Percentiles rank a stretch among this genome's conserved stretches.
These are phyloP conservation scores for Thalpophila matura DNA, from an alignment of 2,888 invertebrate genomes.

Conservation along the genomic window DNA sequence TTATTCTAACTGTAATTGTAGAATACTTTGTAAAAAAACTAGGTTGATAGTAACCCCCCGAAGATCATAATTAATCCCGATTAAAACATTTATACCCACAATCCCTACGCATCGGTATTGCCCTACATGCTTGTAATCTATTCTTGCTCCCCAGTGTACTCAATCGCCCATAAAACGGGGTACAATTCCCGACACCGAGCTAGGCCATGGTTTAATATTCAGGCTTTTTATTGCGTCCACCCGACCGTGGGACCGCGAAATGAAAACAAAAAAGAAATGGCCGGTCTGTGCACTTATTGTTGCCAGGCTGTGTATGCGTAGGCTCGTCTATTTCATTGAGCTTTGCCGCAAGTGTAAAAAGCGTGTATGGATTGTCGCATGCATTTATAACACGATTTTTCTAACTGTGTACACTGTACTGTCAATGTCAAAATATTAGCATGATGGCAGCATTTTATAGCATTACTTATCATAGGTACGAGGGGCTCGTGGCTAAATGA, in stretches of 20 bases:
- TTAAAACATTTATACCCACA: not conserved
- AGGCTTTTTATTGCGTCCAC: conserved; percentile 72
- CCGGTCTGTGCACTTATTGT: conserved; percentile 57
- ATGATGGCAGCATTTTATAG: no score
- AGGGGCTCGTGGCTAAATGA: no score
- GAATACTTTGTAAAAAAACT: not conserved
- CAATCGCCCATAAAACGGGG: conserved; percentile 68
- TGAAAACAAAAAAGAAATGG: conserved; percentile 61
- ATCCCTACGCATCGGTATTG: not conserved
- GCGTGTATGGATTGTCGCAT: no score
- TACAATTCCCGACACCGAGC: conserved; percentile 63
- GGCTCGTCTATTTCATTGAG: conserved; percentile 22
- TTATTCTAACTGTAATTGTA: conserved; percentile 2
- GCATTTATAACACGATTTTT: no score
- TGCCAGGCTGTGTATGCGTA: conserved; percentile 44
- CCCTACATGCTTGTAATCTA: conserved; percentile 16
- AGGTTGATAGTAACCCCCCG: not conserved
- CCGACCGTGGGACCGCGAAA: conserved; percentile 72
- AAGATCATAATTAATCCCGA: not conserved
- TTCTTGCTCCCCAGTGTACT: conserved; percentile 50
- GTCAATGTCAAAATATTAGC: no score
- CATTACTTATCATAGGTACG: no score
- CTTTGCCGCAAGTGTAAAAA: conserved; percentile 2
- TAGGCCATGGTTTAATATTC: conserved; percentile 69
- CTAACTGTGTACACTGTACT: no score